phyloP scores from a whole-genome alignment of 2,113 vertebrate species.

The Monopterus albus region DNA sequence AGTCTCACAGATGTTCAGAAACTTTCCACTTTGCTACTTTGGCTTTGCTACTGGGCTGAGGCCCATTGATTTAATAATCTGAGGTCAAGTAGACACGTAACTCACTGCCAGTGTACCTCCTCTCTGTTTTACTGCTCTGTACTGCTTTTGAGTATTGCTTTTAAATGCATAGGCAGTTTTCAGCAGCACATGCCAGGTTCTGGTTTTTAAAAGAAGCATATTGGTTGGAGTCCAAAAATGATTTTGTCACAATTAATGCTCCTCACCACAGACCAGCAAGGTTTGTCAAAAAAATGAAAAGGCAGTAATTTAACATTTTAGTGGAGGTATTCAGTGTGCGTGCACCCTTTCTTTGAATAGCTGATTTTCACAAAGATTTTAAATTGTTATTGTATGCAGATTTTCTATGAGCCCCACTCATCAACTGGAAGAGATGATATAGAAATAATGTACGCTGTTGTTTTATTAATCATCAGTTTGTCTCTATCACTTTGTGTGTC shows the following conservation, averaged over 20 bases:
- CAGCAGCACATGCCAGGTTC: not conserved
- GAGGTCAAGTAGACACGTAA: conserved; percentile 13
- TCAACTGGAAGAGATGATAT: not conserved
- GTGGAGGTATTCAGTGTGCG: too few species aligned
- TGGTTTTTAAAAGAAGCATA: not conserved
- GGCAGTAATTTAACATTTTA: not conserved
- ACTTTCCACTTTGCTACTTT: not conserved
- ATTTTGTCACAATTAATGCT: not conserved
- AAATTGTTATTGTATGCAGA: too few species aligned
- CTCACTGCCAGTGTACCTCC: not conserved
- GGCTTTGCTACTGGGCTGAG: not conserved
- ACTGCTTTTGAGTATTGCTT: not conserved
- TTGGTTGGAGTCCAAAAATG: not conserved
- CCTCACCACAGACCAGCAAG: not conserved
- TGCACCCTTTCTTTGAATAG: not conserved
- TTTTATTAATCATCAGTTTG: not conserved
- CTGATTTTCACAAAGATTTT: too few species aligned
- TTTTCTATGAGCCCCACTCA: not conserved
- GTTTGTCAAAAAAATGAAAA: not conserved
- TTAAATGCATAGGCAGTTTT: not conserved
- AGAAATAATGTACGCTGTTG: not conserved
- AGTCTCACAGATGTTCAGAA: conserved; percentile 33
- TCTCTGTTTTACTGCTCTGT: not conserved
- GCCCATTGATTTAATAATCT: conserved; percentile 17
- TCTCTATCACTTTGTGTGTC: not conserved